A percentile compares a stretch with the other conserved stretches of the same genome.
Evolutionary conservation across 2,888 invertebrate genomes (phyloP).

Genomic region (Nephrocerus scutellatus): DNA sequence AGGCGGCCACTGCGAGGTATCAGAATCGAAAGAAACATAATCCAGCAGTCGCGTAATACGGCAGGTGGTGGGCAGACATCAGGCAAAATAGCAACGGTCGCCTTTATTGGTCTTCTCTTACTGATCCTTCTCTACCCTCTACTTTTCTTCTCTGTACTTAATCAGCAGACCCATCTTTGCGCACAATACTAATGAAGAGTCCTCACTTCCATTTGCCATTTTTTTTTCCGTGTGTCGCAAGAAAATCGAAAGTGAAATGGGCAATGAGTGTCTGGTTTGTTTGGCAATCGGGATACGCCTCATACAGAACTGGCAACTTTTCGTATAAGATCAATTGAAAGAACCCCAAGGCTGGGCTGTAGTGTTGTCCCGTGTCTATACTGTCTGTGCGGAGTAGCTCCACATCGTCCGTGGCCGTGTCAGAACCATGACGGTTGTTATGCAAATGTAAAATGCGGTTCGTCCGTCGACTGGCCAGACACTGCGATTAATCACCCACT

Average conservation of each 20-base stretch:
- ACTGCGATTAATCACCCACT: slow-evolving; percentile 46
- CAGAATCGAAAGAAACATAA: too few species aligned
- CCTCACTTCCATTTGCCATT: too few species aligned
- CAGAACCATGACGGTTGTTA: too few species aligned
- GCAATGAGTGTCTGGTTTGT: slow-evolving; percentile 18
- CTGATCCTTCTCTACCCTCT: too few species aligned
- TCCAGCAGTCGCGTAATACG: slow-evolving; percentile 24
- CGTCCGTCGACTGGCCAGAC: slow-evolving; percentile 25
- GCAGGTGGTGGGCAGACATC: slow-evolving; percentile 21
- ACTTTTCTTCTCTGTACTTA: too few species aligned
- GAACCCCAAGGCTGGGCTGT: slow-evolving; percentile 17
- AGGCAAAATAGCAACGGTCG: background rate
- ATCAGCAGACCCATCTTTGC: slow-evolving; percentile 10
- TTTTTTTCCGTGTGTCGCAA: background rate
- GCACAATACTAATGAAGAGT: slow-evolving; percentile 19
- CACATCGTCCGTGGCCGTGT: too few species aligned
- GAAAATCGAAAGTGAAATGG: slow-evolving; percentile 3
- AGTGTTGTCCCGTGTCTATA: too few species aligned
- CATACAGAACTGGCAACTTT: slow-evolving; percentile 17
- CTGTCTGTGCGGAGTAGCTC: too few species aligned
- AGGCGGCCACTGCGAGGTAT: slow-evolving; percentile 12
- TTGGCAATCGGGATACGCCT: slow-evolving; percentile 16
- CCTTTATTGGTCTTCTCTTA: slow-evolving; percentile 6
- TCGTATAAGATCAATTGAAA: slow-evolving; percentile 23
- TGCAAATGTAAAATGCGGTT: background rate